A percentile compares a stretch with the other conserved stretches of the same genome.
These are phyloP conservation scores for Pristionchus exspectatus DNA, from an alignment of 2,888 invertebrate genomes.

Conservation along the genomic window DNA sequence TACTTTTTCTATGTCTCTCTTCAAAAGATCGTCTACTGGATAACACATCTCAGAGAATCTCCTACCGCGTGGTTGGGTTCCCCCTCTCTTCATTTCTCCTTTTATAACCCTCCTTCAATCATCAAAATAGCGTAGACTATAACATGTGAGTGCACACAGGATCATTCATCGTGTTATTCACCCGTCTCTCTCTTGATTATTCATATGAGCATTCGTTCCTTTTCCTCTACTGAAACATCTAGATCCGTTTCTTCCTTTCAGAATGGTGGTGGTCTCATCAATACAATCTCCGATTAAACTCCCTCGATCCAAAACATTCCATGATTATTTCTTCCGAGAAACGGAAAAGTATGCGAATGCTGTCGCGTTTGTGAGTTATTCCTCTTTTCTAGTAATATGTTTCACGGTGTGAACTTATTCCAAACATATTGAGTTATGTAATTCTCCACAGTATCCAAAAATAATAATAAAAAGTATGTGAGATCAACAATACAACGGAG, in stretches of 20 bases:
- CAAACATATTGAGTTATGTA: not conserved
- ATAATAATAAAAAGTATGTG: not conserved
- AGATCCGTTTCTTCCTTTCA: not conserved
- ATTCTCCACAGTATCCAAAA: not conserved
- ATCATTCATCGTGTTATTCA: not conserved
- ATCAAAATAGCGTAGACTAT: constrained; percentile 7
- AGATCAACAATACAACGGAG: constrained; percentile 3
- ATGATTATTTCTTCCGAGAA: constrained; percentile 45
- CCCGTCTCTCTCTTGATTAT: not conserved
- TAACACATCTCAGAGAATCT: not conserved
- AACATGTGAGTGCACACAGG: constrained; percentile 4
- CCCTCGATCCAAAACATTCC: not conserved
- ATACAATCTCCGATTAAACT: constrained; percentile 9
- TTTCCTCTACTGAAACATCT: not conserved
- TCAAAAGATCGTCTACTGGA: not conserved
- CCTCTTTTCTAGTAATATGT: not conserved
- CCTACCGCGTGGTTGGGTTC: not conserved
- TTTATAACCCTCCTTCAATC: not conserved
- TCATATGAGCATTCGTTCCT: not conserved
- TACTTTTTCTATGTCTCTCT: not conserved
- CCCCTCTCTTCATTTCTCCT: not conserved
- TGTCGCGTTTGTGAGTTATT: constrained; percentile 24
- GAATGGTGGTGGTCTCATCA: constrained; percentile 10
- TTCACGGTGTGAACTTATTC: not conserved
- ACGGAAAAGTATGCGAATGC: constrained; percentile 17